A percentile compares a stretch with the other conserved stretches of the same genome.
Conservation (phyloP, 2,888 invertebrate species). For the Buathra laborator region DNA sequence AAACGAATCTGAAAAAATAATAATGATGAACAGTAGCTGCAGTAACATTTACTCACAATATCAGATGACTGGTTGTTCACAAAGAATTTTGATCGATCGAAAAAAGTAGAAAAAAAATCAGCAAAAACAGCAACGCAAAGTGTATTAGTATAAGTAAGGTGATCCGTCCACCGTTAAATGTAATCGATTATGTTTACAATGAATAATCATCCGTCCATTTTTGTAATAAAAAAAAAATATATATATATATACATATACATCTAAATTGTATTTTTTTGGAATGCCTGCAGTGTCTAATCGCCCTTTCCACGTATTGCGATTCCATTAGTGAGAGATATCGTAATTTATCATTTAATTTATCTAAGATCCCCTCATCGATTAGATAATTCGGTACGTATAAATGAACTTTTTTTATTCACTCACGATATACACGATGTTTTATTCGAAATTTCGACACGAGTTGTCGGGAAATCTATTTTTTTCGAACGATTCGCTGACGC, state of each 20-base stretch:
- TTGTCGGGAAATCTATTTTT: not conserved
- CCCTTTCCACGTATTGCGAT: not conserved
- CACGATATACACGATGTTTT: not conserved
- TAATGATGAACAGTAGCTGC: not conserved
- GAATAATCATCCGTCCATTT: conserved; percentile 25
- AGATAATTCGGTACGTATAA: not conserved
- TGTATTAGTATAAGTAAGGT: conserved; percentile 33
- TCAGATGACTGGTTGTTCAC: not conserved
- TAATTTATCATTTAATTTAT: not conserved
- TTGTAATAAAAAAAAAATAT: conserved; percentile 42
- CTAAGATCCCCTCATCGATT: not conserved
- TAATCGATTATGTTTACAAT: conserved; percentile 15
- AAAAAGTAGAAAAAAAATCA: not conserved
- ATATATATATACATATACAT: conserved; percentile 24
- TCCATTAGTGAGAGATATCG: not conserved
- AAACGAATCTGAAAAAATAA: not conserved
- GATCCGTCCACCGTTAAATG: conserved; percentile 40
- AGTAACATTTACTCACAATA: not conserved
- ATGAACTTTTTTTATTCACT: not conserved
- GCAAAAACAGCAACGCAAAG: conserved; percentile 19
- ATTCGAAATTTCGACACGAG: too few relatives aligned
- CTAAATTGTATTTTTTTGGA: conserved; percentile 28
- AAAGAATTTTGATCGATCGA: not conserved
- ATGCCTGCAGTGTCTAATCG: not conserved
- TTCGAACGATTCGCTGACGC: not conserved